These are phyloP conservation scores for Drosophila littoralis DNA, from an alignment of 1,140 invertebrate genomes.

Conservation along the genomic window DNA sequence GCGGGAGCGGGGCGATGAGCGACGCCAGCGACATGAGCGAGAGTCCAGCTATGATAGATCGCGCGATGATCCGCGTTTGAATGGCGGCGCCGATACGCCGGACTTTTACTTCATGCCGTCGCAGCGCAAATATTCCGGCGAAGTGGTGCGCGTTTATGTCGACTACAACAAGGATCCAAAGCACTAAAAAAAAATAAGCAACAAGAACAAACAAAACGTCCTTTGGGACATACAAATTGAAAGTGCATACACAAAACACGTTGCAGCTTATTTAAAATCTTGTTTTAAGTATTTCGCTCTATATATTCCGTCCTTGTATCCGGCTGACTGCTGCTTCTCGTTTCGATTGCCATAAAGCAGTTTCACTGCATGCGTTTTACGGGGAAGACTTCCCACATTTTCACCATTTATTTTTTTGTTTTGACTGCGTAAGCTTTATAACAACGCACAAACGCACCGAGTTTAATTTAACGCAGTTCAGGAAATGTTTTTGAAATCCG, in stretches of 20 bases:
- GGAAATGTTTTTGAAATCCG: slow-evolving; percentile 43
- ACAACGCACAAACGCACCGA: slow-evolving; percentile 41
- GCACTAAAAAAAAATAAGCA: slow-evolving; percentile 51
- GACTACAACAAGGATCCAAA: slow-evolving; percentile 89
- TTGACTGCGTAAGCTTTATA: slow-evolving; percentile 60
- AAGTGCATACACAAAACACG: slow-evolving; percentile 37
- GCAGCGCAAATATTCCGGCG: slow-evolving; percentile 95
- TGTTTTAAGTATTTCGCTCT: slow-evolving; percentile 49
- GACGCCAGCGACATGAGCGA: slow-evolving; percentile 63
- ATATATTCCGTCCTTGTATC: slow-evolving; percentile 33
- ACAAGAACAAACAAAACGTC: slow-evolving; percentile 5
- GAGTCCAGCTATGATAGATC: slow-evolving; percentile 67
- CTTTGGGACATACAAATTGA: slow-evolving; percentile 20
- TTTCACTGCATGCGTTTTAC: slow-evolving; percentile 38
- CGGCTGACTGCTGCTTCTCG: slow-evolving; percentile 37
- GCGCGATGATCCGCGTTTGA: slow-evolving; percentile 76
- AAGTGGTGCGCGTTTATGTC: slow-evolving; percentile 95
- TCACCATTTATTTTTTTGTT: slow-evolving; percentile 11
- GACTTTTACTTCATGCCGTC: slow-evolving; percentile 98
- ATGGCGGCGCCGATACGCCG: slow-evolving; percentile 86
- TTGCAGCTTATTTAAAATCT: slow-evolving; percentile 56
- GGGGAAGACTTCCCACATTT: not conserved
- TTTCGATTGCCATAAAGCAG: slow-evolving; percentile 78
- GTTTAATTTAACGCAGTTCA: slow-evolving; percentile 38
- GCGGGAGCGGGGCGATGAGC: slow-evolving; percentile 56